These are phyloP conservation scores for Bombus cullumanus DNA, from an alignment of 1,140 invertebrate species.

Conservation along the genomic window DNA sequence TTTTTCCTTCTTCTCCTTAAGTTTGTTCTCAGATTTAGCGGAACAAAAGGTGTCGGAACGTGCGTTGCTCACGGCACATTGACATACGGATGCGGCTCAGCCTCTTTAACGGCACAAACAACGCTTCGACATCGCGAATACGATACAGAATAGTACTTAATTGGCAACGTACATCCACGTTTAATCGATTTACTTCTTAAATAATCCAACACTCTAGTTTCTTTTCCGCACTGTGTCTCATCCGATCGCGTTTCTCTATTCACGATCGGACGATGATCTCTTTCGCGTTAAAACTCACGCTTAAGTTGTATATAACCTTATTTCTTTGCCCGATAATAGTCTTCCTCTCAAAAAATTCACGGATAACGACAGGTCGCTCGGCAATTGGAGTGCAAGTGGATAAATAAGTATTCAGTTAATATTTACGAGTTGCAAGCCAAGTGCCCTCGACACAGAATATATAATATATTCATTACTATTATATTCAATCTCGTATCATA, in stretches of 20 bases:
- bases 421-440: constrained; percentile 77
- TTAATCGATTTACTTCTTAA: constrained; percentile 50
- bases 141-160: constrained; percentile 54
- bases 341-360: constrained; percentile 74
- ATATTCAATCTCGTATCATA: constrained; percentile 73
- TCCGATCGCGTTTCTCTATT: constrained; percentile 13
- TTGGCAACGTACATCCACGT: constrained; percentile 65
- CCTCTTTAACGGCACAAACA: constrained; percentile 59
- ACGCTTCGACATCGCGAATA: constrained; percentile 53
- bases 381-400: constrained; percentile 76
- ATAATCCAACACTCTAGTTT: constrained; percentile 38
- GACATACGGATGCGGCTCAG: constrained; percentile 41
- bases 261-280: constrained; percentile 47
- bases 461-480: constrained; percentile 73
- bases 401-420: constrained; percentile 65
- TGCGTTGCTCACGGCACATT: constrained; percentile 18
- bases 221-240: constrained; percentile 2
- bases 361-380: constrained; percentile 78
- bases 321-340: constrained; percentile 74
- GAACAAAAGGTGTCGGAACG: constrained; percentile 16
- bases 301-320: constrained; percentile 54
- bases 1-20: too few species aligned
- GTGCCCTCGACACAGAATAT: constrained; percentile 75
- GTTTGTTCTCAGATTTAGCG: not conserved
- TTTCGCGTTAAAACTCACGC: constrained; percentile 34